Percentiles rank a stretch among this genome's conserved stretches.
Conservation (phyloP, 2,113 vertebrate genomes). For the Grantiella picta region DNA sequence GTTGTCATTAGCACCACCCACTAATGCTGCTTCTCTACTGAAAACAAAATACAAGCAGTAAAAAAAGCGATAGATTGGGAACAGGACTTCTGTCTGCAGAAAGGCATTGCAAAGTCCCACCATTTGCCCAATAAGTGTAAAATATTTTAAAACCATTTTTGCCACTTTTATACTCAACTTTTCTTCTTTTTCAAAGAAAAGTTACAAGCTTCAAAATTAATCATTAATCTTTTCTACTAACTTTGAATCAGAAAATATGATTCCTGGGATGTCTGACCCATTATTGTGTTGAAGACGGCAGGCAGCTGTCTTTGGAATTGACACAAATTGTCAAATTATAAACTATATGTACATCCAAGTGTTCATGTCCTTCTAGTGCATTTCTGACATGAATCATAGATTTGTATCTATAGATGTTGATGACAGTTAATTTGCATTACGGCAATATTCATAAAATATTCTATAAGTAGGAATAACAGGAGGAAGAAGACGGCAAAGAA, state of each 20-base stretch:
- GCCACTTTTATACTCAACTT: background rate
- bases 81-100: background rate
- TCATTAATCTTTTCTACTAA: background rate
- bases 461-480: background rate
- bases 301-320: background rate
- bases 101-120: background rate
- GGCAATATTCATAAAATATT: background rate
- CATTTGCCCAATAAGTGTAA: background rate
- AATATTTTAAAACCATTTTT: background rate
- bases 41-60: background rate
- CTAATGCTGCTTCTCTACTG: background rate
- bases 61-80: background rate
- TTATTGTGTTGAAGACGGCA: background rate
- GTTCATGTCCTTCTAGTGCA: background rate
- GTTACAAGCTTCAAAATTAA: background rate
- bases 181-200: background rate
- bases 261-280: background rate
- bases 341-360: rapidly evolving
- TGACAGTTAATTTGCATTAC: background rate
- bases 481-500: background rate
- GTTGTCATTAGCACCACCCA: background rate
- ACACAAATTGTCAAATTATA: background rate
- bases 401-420: background rate
- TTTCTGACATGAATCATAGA: background rate
- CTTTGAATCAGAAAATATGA: background rate